These are phyloP conservation scores for Belonocnema kinseyi DNA, from an alignment of 1,140 invertebrate genomes.

Conservation along the genomic window DNA sequence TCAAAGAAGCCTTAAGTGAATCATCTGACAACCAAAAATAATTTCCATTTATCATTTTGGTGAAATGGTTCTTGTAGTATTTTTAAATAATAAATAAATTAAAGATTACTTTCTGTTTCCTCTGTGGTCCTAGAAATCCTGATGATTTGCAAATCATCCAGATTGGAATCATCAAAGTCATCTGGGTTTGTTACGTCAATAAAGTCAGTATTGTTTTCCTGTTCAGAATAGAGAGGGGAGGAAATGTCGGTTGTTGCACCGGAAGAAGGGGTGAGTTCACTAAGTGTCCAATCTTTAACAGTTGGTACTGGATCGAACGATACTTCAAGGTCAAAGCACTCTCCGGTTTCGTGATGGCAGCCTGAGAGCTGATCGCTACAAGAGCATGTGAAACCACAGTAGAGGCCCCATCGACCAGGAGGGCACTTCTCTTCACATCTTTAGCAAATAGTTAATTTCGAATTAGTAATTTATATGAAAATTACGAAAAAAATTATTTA, in stretches of 20 bases:
- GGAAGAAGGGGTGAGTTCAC: conserved; percentile 39
- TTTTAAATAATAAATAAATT: too few relatives aligned
- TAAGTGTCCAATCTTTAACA: conserved; percentile 41
- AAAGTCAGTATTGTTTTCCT: conserved; percentile 30
- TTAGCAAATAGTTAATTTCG: not conserved
- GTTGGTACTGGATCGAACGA: conserved; percentile 11
- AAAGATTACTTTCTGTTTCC: conserved; percentile 6
- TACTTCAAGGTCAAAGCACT: conserved; percentile 48
- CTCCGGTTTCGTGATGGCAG: conserved; percentile 64
- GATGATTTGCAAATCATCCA: conserved; percentile 14
- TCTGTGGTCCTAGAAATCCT: conserved; percentile 9
- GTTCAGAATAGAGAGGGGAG: conserved; percentile 19
- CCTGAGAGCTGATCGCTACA: conserved; percentile 48
- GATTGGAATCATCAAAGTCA: conserved; percentile 16
- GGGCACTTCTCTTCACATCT: conserved; percentile 66
- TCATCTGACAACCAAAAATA: not conserved
- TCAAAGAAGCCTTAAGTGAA: not conserved
- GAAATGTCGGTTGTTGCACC: conserved; percentile 38
- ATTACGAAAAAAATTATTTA: not conserved
- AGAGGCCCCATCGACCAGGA: conserved; percentile 57
- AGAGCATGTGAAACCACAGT: conserved; percentile 56
- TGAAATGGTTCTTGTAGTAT: too few relatives aligned
- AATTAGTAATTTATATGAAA: not conserved
- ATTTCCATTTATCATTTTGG: not conserved
- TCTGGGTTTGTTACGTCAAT: conserved; percentile 21